These are phyloP conservation scores for Otocyon megalotis DNA, from an alignment of 2,113 vertebrate species.

Conservation along the genomic window DNA sequence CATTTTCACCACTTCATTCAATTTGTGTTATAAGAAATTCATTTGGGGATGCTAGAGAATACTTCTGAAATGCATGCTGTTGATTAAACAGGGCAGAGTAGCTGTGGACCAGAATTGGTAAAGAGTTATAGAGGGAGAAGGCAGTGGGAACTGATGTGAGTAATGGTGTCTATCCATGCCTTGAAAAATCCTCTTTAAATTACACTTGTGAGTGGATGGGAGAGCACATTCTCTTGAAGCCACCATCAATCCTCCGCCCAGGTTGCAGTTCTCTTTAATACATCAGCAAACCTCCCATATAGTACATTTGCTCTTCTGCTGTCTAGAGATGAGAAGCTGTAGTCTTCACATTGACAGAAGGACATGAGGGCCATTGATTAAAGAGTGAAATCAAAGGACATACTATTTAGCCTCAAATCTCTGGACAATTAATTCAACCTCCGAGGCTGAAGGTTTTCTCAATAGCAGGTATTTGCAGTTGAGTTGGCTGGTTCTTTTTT, in stretches of 20 bases:
- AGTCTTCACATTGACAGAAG: slow-evolving; percentile 35
- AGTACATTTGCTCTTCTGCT: slow-evolving; percentile 22
- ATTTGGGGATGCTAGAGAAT: slow-evolving; percentile 71
- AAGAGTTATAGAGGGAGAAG: slow-evolving; percentile 69
- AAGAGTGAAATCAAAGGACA: slow-evolving; percentile 44
- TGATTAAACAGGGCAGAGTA: slow-evolving; percentile 79
- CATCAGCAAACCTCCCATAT: slow-evolving; percentile 52
- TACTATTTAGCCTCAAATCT: slow-evolving; percentile 46
- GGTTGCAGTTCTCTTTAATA: slow-evolving; percentile 61
- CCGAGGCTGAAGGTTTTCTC: slow-evolving; percentile 6
- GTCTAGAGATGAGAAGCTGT: background rate
- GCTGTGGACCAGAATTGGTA: slow-evolving; percentile 74
- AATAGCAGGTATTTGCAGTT: background rate
- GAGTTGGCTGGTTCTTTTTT: background rate
- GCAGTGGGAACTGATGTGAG: slow-evolving; percentile 73
- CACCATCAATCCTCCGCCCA: slow-evolving; percentile 74
- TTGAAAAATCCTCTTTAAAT: slow-evolving; percentile 82
- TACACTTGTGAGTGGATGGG: slow-evolving; percentile 78
- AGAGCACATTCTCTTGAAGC: slow-evolving; percentile 70
- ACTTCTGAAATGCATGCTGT: slow-evolving; percentile 68
- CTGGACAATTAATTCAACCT: slow-evolving; percentile 52
- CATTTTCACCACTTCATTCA: slow-evolving; percentile 79
- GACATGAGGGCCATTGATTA: slow-evolving; percentile 47
- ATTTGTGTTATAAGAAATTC: slow-evolving; percentile 77
- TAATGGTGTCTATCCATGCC: slow-evolving; percentile 78